Conservation (phyloP, 1,140 invertebrate species). For the Drosophila lacertosa region DNA sequence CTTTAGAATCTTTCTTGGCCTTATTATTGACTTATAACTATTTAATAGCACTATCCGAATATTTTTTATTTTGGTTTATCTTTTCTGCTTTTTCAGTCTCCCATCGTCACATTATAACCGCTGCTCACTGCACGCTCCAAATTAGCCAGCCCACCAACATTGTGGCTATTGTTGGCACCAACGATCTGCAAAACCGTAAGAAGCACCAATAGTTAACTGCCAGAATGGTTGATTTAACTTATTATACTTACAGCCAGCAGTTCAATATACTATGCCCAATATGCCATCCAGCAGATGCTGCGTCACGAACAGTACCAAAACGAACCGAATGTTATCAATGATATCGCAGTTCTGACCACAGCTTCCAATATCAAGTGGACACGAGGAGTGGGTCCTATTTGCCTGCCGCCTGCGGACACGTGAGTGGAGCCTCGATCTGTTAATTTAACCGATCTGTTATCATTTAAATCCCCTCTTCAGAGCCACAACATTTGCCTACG, state of each 20-base stretch:
- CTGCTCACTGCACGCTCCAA: slow-evolving; percentile 60
- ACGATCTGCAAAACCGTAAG: slow-evolving; percentile 60
- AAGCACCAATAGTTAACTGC: neutral
- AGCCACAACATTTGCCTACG: slow-evolving; percentile 58
- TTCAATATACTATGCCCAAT: slow-evolving; percentile 57
- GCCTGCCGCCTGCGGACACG: slow-evolving; percentile 64
- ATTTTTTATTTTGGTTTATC: no score
- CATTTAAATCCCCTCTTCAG: neutral
- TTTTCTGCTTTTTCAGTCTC: slow-evolving; percentile 45
- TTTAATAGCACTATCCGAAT: no score
- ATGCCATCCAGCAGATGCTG: slow-evolving; percentile 53
- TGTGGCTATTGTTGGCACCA: slow-evolving; percentile 61
- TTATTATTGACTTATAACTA: no score
- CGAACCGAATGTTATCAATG: slow-evolving; percentile 52
- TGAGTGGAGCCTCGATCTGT: slow-evolving; percentile 28
- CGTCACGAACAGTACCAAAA: slow-evolving; percentile 51
- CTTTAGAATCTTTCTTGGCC: no score
- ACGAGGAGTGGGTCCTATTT: slow-evolving; percentile 75
- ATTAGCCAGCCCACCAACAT: slow-evolving; percentile 42
- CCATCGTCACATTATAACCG: slow-evolving; percentile 64
- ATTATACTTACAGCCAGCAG: slow-evolving; percentile 38
- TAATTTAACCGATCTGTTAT: neutral
- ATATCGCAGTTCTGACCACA: slow-evolving; percentile 68
- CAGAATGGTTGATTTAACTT: neutral
- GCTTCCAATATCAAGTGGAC: slow-evolving; percentile 60